These are phyloP conservation scores for Mystacides longicornis DNA, from an alignment of 2,888 invertebrate genomes.

Conservation along the genomic window DNA sequence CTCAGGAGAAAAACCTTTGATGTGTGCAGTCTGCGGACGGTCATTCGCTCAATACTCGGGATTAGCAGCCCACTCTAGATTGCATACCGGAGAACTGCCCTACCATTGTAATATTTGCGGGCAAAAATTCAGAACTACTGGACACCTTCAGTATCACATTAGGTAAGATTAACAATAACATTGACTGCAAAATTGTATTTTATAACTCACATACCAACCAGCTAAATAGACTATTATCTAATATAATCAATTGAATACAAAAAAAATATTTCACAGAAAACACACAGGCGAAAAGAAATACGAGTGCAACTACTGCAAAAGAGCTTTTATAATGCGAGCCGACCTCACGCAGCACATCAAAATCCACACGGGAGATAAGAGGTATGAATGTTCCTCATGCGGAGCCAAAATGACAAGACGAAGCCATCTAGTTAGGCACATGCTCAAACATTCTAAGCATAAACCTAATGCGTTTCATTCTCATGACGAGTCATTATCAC, in stretches of 20 bases:
- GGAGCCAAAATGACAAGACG: constrained; percentile 39
- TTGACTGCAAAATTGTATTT: not conserved
- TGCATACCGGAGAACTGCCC: constrained; percentile 42
- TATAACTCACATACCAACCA: not conserved
- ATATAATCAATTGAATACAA: no score
- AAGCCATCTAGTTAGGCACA: constrained; percentile 42
- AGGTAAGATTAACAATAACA: constrained; percentile 32
- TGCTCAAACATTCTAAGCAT: constrained; percentile 28
- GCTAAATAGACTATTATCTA: not conserved
- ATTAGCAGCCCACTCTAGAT: constrained; percentile 37
- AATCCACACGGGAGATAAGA: constrained; percentile 39
- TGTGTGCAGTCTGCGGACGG: constrained; percentile 39
- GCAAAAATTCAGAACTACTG: constrained; percentile 40
- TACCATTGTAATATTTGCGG: constrained; percentile 42
- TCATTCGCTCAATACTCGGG: constrained; percentile 44
- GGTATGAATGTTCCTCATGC: constrained; percentile 40
- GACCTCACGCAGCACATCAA: constrained; percentile 42
- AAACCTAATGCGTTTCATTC: constrained; percentile 31
- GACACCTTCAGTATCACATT: constrained; percentile 43
- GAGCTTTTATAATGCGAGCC: constrained; percentile 42
- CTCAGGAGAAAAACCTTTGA: constrained; percentile 46
- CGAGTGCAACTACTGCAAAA: constrained; percentile 39
- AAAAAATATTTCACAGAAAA: constrained; percentile 35
- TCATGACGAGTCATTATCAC: constrained; percentile 33
- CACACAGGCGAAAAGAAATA: constrained; percentile 47